Evolutionary conservation across 2,797 vertebrate species (phyloP).

Genomic region (Pogonophryne albipinna): DNA sequence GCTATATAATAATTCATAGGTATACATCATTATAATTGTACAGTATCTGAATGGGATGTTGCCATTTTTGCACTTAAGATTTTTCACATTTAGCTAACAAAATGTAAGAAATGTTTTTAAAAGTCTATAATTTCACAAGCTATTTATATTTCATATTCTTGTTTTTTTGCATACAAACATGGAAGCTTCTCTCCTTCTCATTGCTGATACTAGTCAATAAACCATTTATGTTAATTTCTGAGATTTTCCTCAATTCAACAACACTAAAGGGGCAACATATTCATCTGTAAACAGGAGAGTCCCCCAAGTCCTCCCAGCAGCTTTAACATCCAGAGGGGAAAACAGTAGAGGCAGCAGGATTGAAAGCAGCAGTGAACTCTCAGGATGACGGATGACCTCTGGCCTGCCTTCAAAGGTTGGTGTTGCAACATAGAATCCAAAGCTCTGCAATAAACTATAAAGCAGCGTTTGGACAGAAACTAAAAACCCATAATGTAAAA

Average conservation of each 20-base stretch:
- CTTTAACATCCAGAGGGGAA: conserved; percentile 26
- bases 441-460: conserved; percentile 39
- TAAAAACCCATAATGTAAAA: conserved; percentile 2
- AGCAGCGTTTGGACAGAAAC: conserved; percentile 41
- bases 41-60: not conserved
- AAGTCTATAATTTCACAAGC: conserved; percentile 18
- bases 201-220: conserved; percentile 39
- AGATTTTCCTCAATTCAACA: conserved; percentile 47
- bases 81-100: conserved; percentile 1
- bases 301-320: conserved; percentile 25
- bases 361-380: conserved; percentile 39
- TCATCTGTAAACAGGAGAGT: conserved; percentile 47
- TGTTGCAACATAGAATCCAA: conserved; percentile 29
- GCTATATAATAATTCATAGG: not conserved
- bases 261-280: conserved; percentile 34
- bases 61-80: conserved; percentile 5
- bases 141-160: conserved; percentile 26
- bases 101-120: conserved; percentile 13
- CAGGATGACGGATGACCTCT: conserved; percentile 67
- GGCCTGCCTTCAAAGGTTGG: conserved; percentile 45
- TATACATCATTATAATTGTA: too few species aligned
- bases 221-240: conserved; percentile 44
- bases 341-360: conserved; percentile 35
- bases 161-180: not conserved
- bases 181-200: not conserved